Conservation (phyloP, 2,113 vertebrate species). For the Cyprinodon variegatus region DNA sequence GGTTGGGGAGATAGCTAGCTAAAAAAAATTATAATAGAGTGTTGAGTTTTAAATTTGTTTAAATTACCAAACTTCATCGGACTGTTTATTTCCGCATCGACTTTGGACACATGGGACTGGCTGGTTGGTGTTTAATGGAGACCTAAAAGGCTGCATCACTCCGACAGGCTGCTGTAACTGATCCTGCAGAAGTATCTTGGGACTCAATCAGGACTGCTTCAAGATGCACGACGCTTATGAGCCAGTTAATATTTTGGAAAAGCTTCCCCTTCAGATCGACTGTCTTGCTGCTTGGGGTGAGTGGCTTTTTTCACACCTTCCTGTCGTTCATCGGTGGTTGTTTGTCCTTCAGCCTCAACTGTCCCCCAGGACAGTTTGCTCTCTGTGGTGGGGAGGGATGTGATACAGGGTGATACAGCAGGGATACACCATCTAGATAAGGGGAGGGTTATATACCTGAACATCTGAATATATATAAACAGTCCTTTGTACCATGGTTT, state of each 20-base stretch:
- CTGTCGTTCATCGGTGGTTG: background rate
- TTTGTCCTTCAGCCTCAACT: background rate
- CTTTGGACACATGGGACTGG: background rate
- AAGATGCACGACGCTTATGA: constrained; percentile 97
- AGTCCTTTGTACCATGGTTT: too few species aligned
- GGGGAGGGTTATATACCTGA: too few species aligned
- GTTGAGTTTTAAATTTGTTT: background rate
- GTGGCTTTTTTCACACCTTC: constrained; percentile 27
- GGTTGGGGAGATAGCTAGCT: constrained; percentile 20
- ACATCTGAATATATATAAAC: background rate
- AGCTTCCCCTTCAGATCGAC: constrained; percentile 95
- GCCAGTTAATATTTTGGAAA: constrained; percentile 92
- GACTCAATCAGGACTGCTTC: constrained; percentile 25
- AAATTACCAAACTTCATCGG: background rate
- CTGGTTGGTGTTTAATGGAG: constrained; percentile 36
- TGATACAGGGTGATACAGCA: background rate
- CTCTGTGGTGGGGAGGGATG: background rate
- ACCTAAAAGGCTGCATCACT: constrained; percentile 15
- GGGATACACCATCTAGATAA: background rate
- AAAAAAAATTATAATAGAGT: constrained; percentile 3
- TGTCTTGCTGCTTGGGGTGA: constrained; percentile 96
- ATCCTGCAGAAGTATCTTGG: background rate
- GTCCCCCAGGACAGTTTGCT: background rate
- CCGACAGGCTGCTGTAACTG: constrained; percentile 1
- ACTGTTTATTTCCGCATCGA: background rate